Conservation (phyloP, 2,888 invertebrate species). For the Resseliella maxima region DNA sequence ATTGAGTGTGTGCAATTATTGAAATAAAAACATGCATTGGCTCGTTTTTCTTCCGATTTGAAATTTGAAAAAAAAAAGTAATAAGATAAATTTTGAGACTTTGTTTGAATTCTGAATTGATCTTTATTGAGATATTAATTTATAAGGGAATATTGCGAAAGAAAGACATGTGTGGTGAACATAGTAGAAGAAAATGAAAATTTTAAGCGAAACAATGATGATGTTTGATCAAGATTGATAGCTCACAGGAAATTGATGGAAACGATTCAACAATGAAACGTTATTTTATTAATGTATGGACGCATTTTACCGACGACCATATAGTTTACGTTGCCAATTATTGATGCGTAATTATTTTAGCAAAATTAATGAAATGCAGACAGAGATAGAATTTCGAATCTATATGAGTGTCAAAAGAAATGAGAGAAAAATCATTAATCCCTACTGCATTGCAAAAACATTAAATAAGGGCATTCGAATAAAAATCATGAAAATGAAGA, state of each 20-base stretch:
- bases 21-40: neutral
- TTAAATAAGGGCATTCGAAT: neutral
- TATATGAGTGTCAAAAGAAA: neutral
- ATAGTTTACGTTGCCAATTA: neutral
- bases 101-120: neutral
- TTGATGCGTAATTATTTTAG: slow-evolving; percentile 28
- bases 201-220: neutral
- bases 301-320: neutral
- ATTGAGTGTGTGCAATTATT: slow-evolving; percentile 13
- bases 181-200: neutral
- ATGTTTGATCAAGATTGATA: too few relatives aligned
- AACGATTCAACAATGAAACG: too few relatives aligned
- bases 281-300: neutral
- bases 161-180: neutral
- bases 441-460: neutral
- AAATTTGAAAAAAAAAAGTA: neutral
- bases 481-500: neutral
- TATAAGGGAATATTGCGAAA: neutral
- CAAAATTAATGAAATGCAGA: neutral
- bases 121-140: neutral
- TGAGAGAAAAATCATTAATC: neutral
- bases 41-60: slow-evolving; percentile 8
- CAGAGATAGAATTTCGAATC: neutral
- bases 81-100: neutral
- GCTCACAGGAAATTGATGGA: too few relatives aligned